These are phyloP conservation scores for Prosopocoilus inquinatus DNA, from an alignment of 2,888 invertebrate species.

Conservation along the genomic window DNA sequence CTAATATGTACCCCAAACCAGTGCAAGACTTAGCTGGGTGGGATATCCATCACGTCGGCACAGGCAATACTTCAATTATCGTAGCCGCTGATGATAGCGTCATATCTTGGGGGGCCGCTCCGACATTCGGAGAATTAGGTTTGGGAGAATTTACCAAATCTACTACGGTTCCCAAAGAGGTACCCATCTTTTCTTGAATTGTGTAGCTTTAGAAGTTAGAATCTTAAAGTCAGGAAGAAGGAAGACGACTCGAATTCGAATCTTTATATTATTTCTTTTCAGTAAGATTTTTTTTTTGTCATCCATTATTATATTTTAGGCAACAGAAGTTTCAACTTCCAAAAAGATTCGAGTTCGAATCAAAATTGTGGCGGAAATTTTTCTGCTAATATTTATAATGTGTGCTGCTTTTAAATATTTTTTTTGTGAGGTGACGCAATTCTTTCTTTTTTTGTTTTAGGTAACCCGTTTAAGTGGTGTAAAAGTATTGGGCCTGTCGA, in stretches of 20 bases:
- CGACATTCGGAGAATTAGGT: slow-evolving; percentile 91
- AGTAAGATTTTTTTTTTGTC: too few relatives aligned
- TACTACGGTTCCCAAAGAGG: slow-evolving; percentile 84
- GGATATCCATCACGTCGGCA: slow-evolving; percentile 82
- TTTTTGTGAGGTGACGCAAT: background rate
- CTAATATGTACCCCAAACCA: slow-evolving; percentile 95
- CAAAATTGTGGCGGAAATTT: too few relatives aligned
- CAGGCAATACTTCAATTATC: slow-evolving; percentile 79
- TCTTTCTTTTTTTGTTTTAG: slow-evolving; percentile 33
- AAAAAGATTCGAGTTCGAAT: too few relatives aligned
- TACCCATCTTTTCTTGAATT: slow-evolving; percentile 40
- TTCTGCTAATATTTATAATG: too few relatives aligned
- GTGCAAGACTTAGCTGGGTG: slow-evolving; percentile 92
- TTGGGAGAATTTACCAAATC: slow-evolving; percentile 88
- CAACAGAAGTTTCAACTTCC: too few relatives aligned
- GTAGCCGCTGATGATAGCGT: slow-evolving; percentile 88
- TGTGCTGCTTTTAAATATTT: too few relatives aligned
- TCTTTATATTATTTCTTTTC: too few relatives aligned
- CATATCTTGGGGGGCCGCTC: slow-evolving; percentile 92
- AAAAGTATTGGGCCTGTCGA: slow-evolving; percentile 73
- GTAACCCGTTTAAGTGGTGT: slow-evolving; percentile 68
- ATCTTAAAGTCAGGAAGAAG: too few relatives aligned
- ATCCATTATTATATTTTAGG: too few relatives aligned
- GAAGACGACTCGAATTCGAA: too few relatives aligned
- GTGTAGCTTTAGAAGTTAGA: background rate